Percentiles rank a stretch among this genome's conserved stretches.
Evolutionary conservation across 1,140 invertebrate species (phyloP).

Genomic region (Aradophagus sp.): DNA sequence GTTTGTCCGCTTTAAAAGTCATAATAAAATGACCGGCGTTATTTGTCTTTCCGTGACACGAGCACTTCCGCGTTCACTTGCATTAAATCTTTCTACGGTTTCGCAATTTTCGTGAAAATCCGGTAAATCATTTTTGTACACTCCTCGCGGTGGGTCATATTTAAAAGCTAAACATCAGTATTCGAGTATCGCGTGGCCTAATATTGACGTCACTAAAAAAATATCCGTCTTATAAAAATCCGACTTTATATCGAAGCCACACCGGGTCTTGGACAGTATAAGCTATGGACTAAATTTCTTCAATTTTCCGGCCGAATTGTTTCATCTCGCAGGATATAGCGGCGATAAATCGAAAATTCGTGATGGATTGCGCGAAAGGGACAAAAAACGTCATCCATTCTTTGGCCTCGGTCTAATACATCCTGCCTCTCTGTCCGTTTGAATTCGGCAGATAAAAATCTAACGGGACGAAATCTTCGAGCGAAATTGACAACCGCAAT

Average conservation of each 20-base stretch:
- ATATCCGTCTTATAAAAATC: too few species aligned
- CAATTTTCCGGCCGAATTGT: slow-evolving; percentile 53
- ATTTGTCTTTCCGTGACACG: too few species aligned
- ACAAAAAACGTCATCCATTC: slow-evolving; percentile 24
- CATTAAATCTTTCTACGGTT: too few species aligned
- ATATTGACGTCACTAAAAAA: too few species aligned
- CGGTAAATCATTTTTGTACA: too few species aligned
- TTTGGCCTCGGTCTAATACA: slow-evolving; percentile 26
- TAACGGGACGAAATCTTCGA: slow-evolving; percentile 6
- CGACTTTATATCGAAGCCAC: slow-evolving; percentile 13
- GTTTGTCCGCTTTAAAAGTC: too few species aligned
- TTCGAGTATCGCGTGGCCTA: too few species aligned
- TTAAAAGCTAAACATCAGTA: too few species aligned
- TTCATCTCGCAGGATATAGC: slow-evolving; percentile 47
- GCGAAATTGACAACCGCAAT: slow-evolving; percentile 18
- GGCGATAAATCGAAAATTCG: slow-evolving; percentile 55
- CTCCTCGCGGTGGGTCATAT: too few species aligned
- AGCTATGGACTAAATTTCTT: slow-evolving; percentile 50
- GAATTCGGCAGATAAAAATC: slow-evolving; percentile 24
- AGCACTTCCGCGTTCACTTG: too few species aligned
- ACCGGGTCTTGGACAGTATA: slow-evolving; percentile 29
- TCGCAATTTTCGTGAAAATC: too few species aligned
- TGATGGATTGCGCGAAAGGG: slow-evolving; percentile 41
- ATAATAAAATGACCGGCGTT: too few species aligned
- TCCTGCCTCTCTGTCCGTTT: slow-evolving; percentile 33